Base-by-base conservation (phyloP, 2,888 invertebrate species). In the Erannis defoliaria region DNA sequence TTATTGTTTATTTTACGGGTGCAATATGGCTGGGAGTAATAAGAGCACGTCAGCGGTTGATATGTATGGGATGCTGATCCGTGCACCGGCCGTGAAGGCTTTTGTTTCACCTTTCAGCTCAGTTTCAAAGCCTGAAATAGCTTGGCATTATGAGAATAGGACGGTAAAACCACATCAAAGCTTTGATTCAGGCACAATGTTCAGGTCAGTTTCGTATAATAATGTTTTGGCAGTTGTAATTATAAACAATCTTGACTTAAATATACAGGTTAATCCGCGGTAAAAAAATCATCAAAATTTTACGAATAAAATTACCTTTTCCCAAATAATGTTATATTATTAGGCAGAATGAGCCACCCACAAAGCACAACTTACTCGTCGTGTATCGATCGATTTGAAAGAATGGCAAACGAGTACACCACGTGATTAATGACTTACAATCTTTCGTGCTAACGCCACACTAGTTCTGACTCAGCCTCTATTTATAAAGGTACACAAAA, bases 321-420 rank as follows among this genome's bases (percentile, higher is more conserved):
- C 18, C 46, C 29, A n/a, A n/a, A 38, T 45, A 49, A 42, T 18
- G 48, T 29, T 29, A n/a, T 18, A 16, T 40, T 71, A 71, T 70
- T 72, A 72, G 63, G 64, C 55, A 59, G 68, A 80, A 84, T 84
- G 75, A 76, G 72, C 70, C 73, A 68, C 76, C 80, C 73, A 85
- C 87, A 76, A 80, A 81, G 62, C 66, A 5, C 26, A 26, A 72
- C 70, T 77, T 77, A 80, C 74, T 81, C 82, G 77, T 78, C 80
- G 69, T 66, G 70, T 56, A 71, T 76, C 73, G 77, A 75, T 76
- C 75, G 77, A 74, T 75, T 75, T 75, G 76, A 73, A 72, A 69
- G 74, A 81, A 81, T 78, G 70, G 76, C 76, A 82, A 50, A 79
- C 76, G 75, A 78, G 76, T 66, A 67, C 59, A 64, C 61, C 40